Conservation (phyloP, 2,888 invertebrate genomes). For the Therioaphis trifolii region DNA sequence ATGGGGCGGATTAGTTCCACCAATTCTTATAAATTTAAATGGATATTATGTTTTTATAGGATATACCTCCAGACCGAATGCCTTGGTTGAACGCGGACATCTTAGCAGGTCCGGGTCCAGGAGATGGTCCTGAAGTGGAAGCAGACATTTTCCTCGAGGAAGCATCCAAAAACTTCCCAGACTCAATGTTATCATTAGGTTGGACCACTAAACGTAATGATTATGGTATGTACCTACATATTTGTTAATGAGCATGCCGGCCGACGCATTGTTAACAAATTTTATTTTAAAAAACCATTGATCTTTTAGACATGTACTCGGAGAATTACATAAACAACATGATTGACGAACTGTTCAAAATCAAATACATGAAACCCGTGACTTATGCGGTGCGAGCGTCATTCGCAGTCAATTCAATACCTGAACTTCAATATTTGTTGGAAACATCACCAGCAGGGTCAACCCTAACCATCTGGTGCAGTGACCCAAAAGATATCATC, state of each 20-base stretch:
- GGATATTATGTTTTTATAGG: neutral
- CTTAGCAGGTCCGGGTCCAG: conserved; percentile 78
- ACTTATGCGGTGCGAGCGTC: conserved; percentile 85
- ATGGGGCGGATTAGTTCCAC: too few species aligned
- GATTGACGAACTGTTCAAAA: conserved; percentile 73
- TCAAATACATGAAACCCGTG: conserved; percentile 75
- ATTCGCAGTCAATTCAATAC: conserved; percentile 76
- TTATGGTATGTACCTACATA: conserved; percentile 1
- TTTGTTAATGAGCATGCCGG: neutral
- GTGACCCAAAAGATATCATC: conserved; percentile 76
- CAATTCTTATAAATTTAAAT: too few species aligned
- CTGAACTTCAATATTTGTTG: conserved; percentile 74
- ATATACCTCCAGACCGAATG: neutral
- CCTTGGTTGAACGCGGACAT: conserved; percentile 90
- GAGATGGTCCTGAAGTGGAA: conserved; percentile 74
- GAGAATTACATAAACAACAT: conserved; percentile 77
- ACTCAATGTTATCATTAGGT: conserved; percentile 81
- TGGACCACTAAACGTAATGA: conserved; percentile 77
- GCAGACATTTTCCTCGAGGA: conserved; percentile 75
- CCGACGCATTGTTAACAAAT: neutral
- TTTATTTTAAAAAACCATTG: too few species aligned
- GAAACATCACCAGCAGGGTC: conserved; percentile 70
- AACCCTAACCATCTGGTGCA: conserved; percentile 83
- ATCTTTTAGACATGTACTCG: conserved; percentile 73
- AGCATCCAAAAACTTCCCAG: conserved; percentile 73